Conservation (phyloP, 2,888 invertebrate species). For the Crematogaster levior region DNA sequence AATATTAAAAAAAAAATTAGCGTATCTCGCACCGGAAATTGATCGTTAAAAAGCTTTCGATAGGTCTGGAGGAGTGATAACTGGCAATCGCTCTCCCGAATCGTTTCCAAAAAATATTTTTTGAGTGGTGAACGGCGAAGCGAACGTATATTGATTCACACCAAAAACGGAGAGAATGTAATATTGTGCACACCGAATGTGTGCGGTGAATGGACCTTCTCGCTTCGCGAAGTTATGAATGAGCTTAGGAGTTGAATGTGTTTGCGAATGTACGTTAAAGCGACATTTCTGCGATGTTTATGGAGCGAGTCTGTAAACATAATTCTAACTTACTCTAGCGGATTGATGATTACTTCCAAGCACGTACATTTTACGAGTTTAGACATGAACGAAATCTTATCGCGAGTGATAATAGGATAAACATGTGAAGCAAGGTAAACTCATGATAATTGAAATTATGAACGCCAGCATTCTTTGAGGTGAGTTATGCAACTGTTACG, state of each 20-base stretch:
- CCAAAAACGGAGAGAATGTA: conserved; percentile 48
- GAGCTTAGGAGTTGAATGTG: conserved; percentile 71
- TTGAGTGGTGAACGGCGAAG: conserved; percentile 4
- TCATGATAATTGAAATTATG: not conserved
- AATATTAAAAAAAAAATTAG: not conserved
- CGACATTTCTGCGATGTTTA: not conserved
- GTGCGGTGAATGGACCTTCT: conserved; percentile 66
- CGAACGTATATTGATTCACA: conserved; percentile 59
- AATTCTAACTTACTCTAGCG: conserved; percentile 20
- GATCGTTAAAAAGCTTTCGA: not conserved
- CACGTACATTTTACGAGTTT: conserved; percentile 39
- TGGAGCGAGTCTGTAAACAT: conserved; percentile 23
- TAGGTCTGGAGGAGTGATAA: not conserved
- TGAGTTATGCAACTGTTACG: not conserved
- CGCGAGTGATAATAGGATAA: conserved; percentile 26
- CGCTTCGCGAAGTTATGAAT: conserved; percentile 76
- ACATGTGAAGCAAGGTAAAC: conserved; percentile 14
- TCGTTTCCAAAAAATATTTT: conserved; percentile 5
- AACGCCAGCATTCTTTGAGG: not conserved
- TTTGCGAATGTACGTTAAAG: conserved; percentile 40
- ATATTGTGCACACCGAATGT: conserved; percentile 61
- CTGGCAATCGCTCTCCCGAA: not conserved
- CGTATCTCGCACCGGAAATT: not conserved
- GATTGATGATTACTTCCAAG: conserved; percentile 17
- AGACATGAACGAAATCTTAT: conserved; percentile 55